Conservation (phyloP, 2,113 vertebrate genomes). For the Todiramphus chloris region DNA sequence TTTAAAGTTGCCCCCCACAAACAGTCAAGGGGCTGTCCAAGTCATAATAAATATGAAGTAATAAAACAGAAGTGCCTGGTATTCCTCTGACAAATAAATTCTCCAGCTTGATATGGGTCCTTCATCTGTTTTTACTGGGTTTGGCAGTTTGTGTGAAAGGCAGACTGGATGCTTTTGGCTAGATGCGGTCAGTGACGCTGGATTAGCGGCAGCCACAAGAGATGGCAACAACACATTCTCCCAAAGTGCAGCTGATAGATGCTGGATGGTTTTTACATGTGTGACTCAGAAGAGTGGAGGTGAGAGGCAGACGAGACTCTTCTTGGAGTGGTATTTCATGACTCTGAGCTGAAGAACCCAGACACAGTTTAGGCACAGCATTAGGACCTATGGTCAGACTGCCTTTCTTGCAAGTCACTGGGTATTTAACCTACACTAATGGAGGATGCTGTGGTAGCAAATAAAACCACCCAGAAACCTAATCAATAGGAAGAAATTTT, state of each 20-base stretch:
- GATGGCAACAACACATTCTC: background rate
- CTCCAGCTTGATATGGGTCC: background rate
- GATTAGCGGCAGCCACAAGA: background rate
- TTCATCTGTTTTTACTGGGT: background rate
- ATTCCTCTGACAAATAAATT: background rate
- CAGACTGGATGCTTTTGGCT: background rate
- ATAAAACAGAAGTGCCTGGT: background rate
- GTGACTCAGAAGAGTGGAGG: background rate
- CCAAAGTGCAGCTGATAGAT: rapidly evolving
- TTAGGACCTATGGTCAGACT: background rate
- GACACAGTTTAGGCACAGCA: background rate
- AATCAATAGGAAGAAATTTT: background rate
- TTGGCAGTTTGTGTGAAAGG: background rate
- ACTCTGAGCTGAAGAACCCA: background rate
- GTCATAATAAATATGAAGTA: background rate
- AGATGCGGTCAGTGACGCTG: background rate
- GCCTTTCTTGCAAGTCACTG: background rate
- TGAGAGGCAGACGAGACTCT: background rate
- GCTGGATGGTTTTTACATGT: background rate
- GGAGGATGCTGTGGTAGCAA: background rate
- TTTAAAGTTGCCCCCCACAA: background rate
- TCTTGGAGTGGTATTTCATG: rapidly evolving
- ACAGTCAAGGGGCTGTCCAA: background rate
- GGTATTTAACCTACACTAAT: background rate
- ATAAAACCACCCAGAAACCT: background rate